Percentiles rank a stretch among this genome's conserved stretches.
phyloP scores from a whole-genome alignment of 2,113 vertebrate genomes.

The Cyanoliseus patagonus region DNA sequence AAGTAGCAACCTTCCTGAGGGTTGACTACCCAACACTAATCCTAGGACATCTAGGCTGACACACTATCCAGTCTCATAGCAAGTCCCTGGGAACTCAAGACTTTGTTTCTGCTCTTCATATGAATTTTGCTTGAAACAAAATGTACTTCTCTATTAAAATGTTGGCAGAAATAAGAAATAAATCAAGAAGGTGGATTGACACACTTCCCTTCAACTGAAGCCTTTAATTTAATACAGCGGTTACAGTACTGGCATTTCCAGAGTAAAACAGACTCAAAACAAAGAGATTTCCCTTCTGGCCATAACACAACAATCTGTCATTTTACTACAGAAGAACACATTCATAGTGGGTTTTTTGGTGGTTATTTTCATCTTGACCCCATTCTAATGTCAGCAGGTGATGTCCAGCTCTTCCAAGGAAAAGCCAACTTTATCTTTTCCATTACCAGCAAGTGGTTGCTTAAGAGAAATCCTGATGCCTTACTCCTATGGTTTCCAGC shows the following conservation, averaged over 20 bases:
- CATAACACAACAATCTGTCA: neutral
- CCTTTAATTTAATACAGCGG: neutral
- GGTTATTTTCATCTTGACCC: neutral
- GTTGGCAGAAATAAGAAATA: neutral
- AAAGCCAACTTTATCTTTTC: neutral
- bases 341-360: neutral
- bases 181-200: neutral
- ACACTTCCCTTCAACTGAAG: neutral
- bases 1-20: neutral
- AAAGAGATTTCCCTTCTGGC: neutral
- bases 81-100: neutral
- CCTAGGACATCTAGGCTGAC: neutral
- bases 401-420: neutral
- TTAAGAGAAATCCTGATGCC: neutral
- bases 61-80: neutral
- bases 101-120: neutral
- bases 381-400: neutral
- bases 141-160: neutral
- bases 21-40: neutral
- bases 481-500: neutral
- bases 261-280: neutral
- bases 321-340: neutral
- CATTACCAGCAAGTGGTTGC: neutral
- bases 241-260: neutral
- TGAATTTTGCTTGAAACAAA: neutral